Conservation (phyloP, 2,888 invertebrate genomes). For the Lucinisca nassula region DNA sequence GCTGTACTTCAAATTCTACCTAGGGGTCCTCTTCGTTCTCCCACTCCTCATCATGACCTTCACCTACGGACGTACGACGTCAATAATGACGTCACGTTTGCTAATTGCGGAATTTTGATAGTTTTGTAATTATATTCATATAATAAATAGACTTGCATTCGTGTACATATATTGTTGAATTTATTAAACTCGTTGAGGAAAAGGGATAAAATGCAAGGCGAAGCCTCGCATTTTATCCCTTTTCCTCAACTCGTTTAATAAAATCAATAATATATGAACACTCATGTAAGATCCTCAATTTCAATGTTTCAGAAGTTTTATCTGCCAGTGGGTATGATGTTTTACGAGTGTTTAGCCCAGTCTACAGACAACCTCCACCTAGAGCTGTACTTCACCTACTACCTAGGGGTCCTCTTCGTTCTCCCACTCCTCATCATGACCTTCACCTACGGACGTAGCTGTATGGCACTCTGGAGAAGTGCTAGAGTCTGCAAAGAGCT, state of each 20-base stretch:
- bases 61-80: slow-evolving; percentile 68
- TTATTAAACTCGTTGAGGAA: no score
- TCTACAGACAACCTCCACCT: slow-evolving; percentile 29
- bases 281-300: no score
- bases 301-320: slow-evolving; percentile 64
- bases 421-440: slow-evolving; percentile 64
- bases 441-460: slow-evolving; percentile 68
- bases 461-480: slow-evolving; percentile 66
- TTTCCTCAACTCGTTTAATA: no score
- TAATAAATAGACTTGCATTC: no score
- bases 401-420: slow-evolving; percentile 65
- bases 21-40: slow-evolving; percentile 66
- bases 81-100: no score
- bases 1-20: slow-evolving; percentile 63
- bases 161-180: no score
- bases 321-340: slow-evolving; percentile 19
- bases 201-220: no score
- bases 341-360: slow-evolving; percentile 43
- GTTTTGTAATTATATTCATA: no score
- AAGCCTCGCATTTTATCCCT: no score
- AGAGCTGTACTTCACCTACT: slow-evolving; percentile 63
- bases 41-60: slow-evolving; percentile 65
- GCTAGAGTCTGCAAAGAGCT: slow-evolving; percentile 50
- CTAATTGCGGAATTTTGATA: no score
- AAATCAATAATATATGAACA: no score